Percentiles rank a stretch among this genome's conserved stretches.
Evolutionary conservation across 2,113 vertebrate genomes (phyloP).

Genomic region (Peromyscus maniculatus): DNA sequence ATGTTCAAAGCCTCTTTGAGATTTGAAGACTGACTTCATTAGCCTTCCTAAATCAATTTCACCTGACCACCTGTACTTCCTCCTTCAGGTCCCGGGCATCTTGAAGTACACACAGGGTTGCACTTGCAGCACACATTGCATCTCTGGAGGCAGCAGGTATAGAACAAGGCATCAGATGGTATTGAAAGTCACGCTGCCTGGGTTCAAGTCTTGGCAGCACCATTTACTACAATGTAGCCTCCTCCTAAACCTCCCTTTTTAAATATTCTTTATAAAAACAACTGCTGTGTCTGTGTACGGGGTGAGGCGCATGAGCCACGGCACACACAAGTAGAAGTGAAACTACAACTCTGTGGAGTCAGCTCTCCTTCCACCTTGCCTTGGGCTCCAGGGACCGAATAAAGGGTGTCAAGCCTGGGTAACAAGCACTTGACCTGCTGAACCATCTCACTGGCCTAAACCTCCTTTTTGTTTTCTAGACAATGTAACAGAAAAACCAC

Average conservation of each 20-base stretch:
- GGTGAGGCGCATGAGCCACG: not conserved
- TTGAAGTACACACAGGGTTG: not conserved
- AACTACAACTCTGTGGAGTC: not conserved
- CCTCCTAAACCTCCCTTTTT: not conserved
- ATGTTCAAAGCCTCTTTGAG: constrained; percentile 11
- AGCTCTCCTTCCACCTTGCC: not conserved
- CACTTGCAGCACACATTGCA: not conserved
- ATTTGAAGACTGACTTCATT: not conserved
- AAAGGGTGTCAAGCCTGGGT: not conserved
- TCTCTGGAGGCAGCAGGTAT: not conserved
- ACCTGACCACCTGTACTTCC: not conserved
- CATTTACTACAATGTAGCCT: not conserved
- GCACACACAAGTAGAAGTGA: not conserved
- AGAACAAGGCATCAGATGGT: not conserved
- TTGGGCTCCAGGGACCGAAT: not conserved
- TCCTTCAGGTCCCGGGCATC: not conserved
- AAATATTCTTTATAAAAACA: not conserved
- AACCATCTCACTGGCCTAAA: not conserved
- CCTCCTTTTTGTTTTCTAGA: constrained; percentile 44
- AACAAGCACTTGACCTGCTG: not conserved
- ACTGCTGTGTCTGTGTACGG: not conserved
- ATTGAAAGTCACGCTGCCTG: not conserved
- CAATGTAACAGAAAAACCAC: constrained; percentile 49
- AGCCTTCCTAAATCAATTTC: not conserved
- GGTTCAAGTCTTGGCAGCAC: not conserved